Conservation (phyloP, 2,888 invertebrate genomes). For the Nephrotoma guestfalica region DNA sequence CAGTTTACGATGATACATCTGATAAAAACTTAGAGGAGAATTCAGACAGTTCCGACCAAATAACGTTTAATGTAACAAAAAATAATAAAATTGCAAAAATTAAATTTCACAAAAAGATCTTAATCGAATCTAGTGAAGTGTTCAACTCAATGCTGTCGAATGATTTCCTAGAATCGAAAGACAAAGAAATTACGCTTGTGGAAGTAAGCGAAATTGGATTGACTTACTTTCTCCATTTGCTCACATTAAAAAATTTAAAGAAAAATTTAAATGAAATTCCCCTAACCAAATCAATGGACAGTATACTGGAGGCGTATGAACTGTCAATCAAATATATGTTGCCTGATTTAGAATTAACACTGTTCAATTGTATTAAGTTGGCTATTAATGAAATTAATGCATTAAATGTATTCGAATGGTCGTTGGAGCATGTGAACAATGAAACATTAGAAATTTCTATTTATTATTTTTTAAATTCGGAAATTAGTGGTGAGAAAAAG, state of each 20-base stretch:
- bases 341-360: slow-evolving; percentile 22
- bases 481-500: slow-evolving; percentile 22
- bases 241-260: slow-evolving; percentile 19
- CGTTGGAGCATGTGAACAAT: slow-evolving; percentile 28
- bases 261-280: slow-evolving; percentile 18
- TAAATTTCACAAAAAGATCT: slow-evolving; percentile 25
- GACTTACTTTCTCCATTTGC: slow-evolving; percentile 28
- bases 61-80: slow-evolving; percentile 1
- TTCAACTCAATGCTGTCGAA: slow-evolving; percentile 32
- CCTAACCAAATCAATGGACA: slow-evolving; percentile 21
- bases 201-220: slow-evolving; percentile 25
- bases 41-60: not conserved
- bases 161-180: slow-evolving; percentile 28
- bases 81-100: slow-evolving; percentile 6
- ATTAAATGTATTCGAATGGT: slow-evolving; percentile 28
- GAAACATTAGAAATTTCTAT: slow-evolving; percentile 29
- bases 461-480: slow-evolving; percentile 28
- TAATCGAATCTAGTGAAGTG: slow-evolving; percentile 29
- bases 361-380: slow-evolving; percentile 22
- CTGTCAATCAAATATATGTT: slow-evolving; percentile 30
- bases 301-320: slow-evolving; percentile 29
- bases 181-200: slow-evolving; percentile 28
- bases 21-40: not conserved
- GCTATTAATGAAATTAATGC: slow-evolving; percentile 25
- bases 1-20: not conserved